Conservation (phyloP, 2,888 invertebrate genomes). For the Cheilosia grossa region DNA sequence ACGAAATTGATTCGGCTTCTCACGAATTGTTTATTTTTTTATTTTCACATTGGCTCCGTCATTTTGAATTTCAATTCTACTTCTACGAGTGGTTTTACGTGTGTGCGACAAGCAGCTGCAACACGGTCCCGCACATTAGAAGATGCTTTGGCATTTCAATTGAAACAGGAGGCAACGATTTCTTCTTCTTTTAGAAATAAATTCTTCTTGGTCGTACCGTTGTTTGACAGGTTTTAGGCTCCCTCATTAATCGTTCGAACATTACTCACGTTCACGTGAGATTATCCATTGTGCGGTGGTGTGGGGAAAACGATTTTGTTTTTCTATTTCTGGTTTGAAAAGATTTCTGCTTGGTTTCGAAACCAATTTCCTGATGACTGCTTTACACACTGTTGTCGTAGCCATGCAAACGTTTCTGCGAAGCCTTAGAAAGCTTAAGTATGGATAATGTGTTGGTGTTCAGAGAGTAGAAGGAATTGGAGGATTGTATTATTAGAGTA, state of each 20-base stretch:
- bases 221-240: slow-evolving; percentile 43
- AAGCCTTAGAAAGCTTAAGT: too few species aligned
- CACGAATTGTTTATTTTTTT: slow-evolving; percentile 3
- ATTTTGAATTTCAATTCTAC: slow-evolving; percentile 32
- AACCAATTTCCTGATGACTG: not conserved
- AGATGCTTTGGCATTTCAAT: slow-evolving; percentile 47
- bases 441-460: too few species aligned
- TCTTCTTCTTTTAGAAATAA: slow-evolving; percentile 14
- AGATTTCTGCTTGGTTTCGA: not conserved
- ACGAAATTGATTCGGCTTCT: slow-evolving; percentile 9
- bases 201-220: slow-evolving; percentile 21
- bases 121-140: slow-evolving; percentile 37
- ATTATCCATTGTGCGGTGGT: slow-evolving; percentile 14
- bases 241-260: slow-evolving; percentile 35
- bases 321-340: slow-evolving; percentile 13
- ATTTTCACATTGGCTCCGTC: slow-evolving; percentile 10
- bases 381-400: not conserved
- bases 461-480: too few species aligned
- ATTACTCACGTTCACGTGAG: slow-evolving; percentile 45
- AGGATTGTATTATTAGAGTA: too few species aligned
- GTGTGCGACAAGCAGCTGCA: slow-evolving; percentile 49
- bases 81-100: not conserved
- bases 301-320: not conserved
- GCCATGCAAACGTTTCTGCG: too few species aligned
- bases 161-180: slow-evolving; percentile 12